These are phyloP conservation scores for Chrysina gloriosa DNA, from an alignment of 2,888 invertebrate species.

Conservation along the genomic window DNA sequence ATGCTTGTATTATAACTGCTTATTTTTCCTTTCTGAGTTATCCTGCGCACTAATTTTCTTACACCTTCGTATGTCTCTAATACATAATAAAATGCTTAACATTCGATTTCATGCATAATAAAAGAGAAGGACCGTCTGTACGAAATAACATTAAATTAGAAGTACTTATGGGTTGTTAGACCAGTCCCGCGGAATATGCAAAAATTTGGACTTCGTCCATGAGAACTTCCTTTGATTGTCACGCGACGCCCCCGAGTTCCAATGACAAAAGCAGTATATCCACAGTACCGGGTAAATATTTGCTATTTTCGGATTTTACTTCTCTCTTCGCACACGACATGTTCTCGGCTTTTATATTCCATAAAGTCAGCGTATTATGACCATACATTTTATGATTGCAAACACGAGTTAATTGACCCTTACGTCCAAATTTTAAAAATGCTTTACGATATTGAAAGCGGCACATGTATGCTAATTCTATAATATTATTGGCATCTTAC, in stretches of 20 bases:
- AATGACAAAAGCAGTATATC: constrained; percentile 9
- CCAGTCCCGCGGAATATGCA: constrained; percentile 50
- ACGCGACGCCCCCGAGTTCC: constrained; percentile 18
- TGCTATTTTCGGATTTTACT: constrained; percentile 26
- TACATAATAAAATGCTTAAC: too few species aligned
- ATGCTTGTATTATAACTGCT: too few species aligned
- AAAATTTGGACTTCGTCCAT: constrained; percentile 45
- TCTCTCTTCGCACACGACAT: constrained; percentile 4
- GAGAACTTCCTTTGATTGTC: constrained; percentile 18
- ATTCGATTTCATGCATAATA: too few species aligned
- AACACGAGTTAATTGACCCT: constrained; percentile 34
- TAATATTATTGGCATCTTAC: too few species aligned
- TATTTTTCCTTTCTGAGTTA: too few species aligned
- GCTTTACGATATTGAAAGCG: background rate
- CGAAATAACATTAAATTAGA: constrained; percentile 14
- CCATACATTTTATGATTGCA: constrained; percentile 8
- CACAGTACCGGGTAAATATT: constrained; percentile 4
- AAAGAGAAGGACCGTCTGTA: background rate
- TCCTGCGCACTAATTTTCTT: too few species aligned
- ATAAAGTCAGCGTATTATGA: constrained; percentile 22
- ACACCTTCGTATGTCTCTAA: too few species aligned
- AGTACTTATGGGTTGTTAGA: constrained; percentile 47
- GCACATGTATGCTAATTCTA: background rate
- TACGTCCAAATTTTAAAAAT: background rate
- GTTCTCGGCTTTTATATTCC: constrained; percentile 22